Conservation (phyloP, 2,113 vertebrate species). For the Ardeotis arabs region DNA sequence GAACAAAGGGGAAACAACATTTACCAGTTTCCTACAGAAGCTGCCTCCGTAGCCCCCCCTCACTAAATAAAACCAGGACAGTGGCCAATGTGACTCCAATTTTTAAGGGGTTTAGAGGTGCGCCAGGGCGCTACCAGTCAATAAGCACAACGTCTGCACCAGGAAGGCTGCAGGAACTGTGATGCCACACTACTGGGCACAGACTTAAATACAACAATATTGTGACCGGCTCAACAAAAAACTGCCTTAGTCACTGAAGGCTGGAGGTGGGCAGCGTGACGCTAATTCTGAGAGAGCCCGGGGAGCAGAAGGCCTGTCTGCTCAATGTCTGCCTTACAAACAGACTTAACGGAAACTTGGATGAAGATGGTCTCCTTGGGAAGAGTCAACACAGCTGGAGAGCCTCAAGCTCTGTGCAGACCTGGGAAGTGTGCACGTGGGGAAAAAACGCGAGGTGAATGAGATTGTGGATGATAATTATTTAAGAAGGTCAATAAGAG, state of each 20-base stretch:
- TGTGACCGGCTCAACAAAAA: background rate
- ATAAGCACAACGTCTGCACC: background rate
- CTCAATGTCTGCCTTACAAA: background rate
- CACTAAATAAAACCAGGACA: too few species aligned
- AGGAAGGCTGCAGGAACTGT: background rate
- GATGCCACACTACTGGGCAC: background rate
- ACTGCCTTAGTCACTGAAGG: background rate
- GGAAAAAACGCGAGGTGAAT: rapidly evolving
- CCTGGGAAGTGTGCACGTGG: background rate
- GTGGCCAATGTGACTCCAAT: background rate
- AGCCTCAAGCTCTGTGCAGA: background rate
- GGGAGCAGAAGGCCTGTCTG: background rate
- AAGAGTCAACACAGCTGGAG: background rate
- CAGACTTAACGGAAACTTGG: background rate
- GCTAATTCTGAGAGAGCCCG: background rate
- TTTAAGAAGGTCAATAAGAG: background rate
- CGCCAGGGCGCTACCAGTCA: background rate
- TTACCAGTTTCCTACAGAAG: too few species aligned
- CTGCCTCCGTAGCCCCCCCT: too few species aligned
- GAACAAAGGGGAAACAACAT: too few species aligned
- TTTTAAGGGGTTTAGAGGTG: background rate
- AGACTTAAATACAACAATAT: background rate
- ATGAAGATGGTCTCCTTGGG: background rate
- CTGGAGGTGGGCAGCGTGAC: too few species aligned
- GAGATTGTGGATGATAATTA: background rate